Percentiles rank a stretch among this genome's conserved stretches.
Evolutionary conservation across 2,888 invertebrate genomes (phyloP).

Genomic region (Eilema caniola): DNA sequence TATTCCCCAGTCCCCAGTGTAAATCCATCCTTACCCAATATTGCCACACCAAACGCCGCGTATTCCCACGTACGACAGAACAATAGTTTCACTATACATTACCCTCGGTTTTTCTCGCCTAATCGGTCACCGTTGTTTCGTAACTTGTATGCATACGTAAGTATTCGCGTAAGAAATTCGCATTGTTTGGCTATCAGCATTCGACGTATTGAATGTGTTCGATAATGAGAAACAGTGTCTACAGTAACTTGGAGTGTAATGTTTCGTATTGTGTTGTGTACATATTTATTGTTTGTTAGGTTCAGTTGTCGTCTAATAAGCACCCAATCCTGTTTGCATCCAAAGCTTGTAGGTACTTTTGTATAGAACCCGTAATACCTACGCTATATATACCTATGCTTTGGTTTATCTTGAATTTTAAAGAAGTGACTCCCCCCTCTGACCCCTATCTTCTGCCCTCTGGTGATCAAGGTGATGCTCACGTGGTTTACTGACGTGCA

Average conservation of each 20-base stretch:
- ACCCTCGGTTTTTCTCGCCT: constrained; percentile 72
- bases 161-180: constrained; percentile 53
- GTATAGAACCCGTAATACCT: too few species aligned
- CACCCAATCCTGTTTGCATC: too few species aligned
- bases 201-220: constrained; percentile 34
- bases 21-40: constrained; percentile 24
- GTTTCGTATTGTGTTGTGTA: constrained; percentile 6
- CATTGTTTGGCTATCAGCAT: constrained; percentile 61
- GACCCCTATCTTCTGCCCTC: too few species aligned
- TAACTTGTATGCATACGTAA: constrained; percentile 68
- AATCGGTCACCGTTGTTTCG: constrained; percentile 76
- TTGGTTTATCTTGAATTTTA: too few species aligned
- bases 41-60: constrained; percentile 36
- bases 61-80: constrained; percentile 71
- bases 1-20: constrained; percentile 11
- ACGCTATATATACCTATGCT: too few species aligned
- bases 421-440: too few species aligned
- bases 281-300: too few species aligned
- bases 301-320: too few species aligned
- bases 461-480: too few species aligned
- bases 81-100: constrained; percentile 61
- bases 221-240: constrained; percentile 16
- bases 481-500: too few species aligned
- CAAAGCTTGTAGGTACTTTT: too few species aligned
- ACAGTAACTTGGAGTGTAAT: not conserved